phyloP scores from a whole-genome alignment of 2,888 invertebrate species.

The Oasisia sp. region DNA sequence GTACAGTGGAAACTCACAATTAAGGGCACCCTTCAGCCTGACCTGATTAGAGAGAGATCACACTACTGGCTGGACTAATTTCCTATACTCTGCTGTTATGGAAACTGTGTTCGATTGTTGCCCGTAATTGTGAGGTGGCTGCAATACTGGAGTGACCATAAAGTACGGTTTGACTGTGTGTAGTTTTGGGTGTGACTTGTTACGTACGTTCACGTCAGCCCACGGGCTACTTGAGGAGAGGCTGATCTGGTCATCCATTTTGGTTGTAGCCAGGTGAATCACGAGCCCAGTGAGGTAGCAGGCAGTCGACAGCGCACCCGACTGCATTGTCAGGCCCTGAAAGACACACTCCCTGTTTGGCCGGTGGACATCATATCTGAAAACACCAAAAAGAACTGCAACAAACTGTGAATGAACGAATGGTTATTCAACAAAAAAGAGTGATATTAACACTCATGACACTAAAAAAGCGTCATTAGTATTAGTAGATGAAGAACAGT shows the following conservation, averaged over 20 bases:
- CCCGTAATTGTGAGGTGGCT: too few relatives aligned
- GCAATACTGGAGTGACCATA: too few relatives aligned
- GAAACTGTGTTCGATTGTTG: too few relatives aligned
- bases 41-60: too few relatives aligned
- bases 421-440: too few relatives aligned
- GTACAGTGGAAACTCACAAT: too few relatives aligned
- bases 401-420: too few relatives aligned
- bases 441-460: too few relatives aligned
- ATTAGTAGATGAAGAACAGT: background rate
- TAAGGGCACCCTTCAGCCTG: too few relatives aligned
- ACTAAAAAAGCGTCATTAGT: background rate
- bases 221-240: constrained; percentile 43
- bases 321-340: constrained; percentile 58
- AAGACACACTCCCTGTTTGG: constrained; percentile 52
- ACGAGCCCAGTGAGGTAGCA: constrained; percentile 57
- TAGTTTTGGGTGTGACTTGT: background rate
- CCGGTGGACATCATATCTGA: constrained; percentile 60
- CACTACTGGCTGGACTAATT: too few relatives aligned
- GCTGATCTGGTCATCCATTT: constrained; percentile 58
- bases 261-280: constrained; percentile 50
- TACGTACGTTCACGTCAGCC: constrained; percentile 24
- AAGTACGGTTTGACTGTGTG: background rate
- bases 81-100: too few relatives aligned
- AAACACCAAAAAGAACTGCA: constrained; percentile 19
- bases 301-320: constrained; percentile 57